Evolutionary conservation across 2,113 vertebrate species (phyloP), one percentile per base, ranked within the genome.

Genomic region (Gallinago media): DNA sequence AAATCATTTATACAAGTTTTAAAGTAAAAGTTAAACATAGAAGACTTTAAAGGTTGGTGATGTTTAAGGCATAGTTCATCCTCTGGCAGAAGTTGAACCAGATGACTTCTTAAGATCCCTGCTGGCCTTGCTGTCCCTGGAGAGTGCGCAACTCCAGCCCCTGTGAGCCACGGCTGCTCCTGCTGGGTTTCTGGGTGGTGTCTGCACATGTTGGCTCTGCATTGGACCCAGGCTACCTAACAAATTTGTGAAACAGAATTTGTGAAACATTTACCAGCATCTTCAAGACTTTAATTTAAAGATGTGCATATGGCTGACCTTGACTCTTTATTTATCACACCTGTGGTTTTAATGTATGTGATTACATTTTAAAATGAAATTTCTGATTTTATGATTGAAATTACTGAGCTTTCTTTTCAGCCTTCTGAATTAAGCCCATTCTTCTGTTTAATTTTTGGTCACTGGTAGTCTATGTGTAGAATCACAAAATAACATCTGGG

Each of bases 81-180:
- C 58, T 88, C 85, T 96, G 78, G 38, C 40, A 88, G 58, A 85
- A 47, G n/a, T 4, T 89, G 40, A n/a, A 18, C 58, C 63, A 47
- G 40, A 56, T 56, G 62, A 27, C 52, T 89, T 66, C 50, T 42
- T 50, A 42, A 59, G 65, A 72, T 79, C 23, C 23, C 38, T 61
- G 12, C 44, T 79, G 85, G 62, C 78, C 65, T 71, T 88, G 44
- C 55, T 76, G 19, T 54, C 55, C 34, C 68, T 58, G 46, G 25
- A 29, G 3, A 55, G 12, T 4, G 12, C 46, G 8, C 26, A 42
- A 1, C 18, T 80, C n/a, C 70, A 36, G 23, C 25, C 50, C 8
- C 11, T 16, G 0, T 0, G 0, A 63, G 46, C 59, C 31, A 14
- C 0, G 2, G 54, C 23, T 1, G 2, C 14, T 88, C 49, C 85